Percentiles rank a stretch among this genome's conserved stretches.
These are phyloP conservation scores for Pseudorhombus dupliciocellatus DNA, from an alignment of 2,113 vertebrate genomes.

Conservation along the genomic window DNA sequence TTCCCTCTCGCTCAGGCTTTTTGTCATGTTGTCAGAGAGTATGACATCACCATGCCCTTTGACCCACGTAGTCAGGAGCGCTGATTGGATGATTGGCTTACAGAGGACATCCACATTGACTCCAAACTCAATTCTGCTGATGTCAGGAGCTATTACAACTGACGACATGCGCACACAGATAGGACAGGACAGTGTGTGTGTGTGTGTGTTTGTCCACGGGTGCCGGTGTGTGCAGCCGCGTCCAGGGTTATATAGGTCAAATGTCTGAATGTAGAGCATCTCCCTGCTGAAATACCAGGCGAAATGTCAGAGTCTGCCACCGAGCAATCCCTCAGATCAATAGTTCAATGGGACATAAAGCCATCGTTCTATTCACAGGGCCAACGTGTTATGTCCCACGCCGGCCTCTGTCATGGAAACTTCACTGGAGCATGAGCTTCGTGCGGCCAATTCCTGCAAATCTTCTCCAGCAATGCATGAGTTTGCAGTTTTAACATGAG, in stretches of 20 bases:
- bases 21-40: constrained; percentile 79
- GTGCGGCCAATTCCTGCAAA: background rate
- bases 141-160: constrained; percentile 76
- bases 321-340: constrained; percentile 71
- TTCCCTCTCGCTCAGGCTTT: constrained; percentile 57
- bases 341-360: constrained; percentile 78
- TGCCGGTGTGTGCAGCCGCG: constrained; percentile 53
- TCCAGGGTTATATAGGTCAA: constrained; percentile 75
- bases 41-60: constrained; percentile 81
- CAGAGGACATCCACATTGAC: constrained; percentile 77
- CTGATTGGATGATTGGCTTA: constrained; percentile 81
- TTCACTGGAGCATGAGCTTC: background rate
- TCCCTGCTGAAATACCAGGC: constrained; percentile 71
- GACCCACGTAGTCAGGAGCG: constrained; percentile 70
- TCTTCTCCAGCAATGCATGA: background rate
- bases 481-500: no score
- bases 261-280: constrained; percentile 68
- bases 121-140: constrained; percentile 81
- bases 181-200: constrained; percentile 22
- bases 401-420: background rate
- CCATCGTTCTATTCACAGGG: constrained; percentile 41
- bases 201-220: constrained; percentile 25
- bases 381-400: constrained; percentile 18
- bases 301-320: constrained; percentile 75
- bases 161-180: constrained; percentile 59